A percentile compares a stretch with the other conserved stretches of the same genome.
These are phyloP conservation scores for Periplaneta americana DNA, from an alignment of 1,140 invertebrate species.

Conservation along the genomic window DNA sequence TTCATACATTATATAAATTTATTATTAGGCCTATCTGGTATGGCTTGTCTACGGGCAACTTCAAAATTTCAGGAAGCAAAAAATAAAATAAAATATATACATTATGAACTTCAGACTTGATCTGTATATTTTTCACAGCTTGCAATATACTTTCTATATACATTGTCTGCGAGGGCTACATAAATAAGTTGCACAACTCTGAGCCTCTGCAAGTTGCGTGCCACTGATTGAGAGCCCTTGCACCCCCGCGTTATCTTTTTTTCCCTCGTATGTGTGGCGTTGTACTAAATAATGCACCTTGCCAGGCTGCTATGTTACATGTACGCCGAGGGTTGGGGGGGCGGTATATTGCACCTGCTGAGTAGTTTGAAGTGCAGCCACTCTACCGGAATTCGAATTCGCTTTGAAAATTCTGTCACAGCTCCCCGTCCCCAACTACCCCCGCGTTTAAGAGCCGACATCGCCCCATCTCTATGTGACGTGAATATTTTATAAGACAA, in stretches of 20 bases:
- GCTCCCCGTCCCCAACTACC: neutral
- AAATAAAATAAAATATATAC: too few relatives aligned
- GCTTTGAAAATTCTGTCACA: neutral
- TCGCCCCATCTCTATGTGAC: neutral
- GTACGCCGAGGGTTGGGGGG: neutral
- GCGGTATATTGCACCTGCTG: neutral
- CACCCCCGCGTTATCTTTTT: neutral
- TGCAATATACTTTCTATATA: too few relatives aligned
- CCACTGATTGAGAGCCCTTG: neutral
- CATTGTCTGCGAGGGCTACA: too few relatives aligned
- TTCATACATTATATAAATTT: too few relatives aligned
- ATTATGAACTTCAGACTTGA: too few relatives aligned
- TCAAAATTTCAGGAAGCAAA: too few relatives aligned
- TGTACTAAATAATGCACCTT: neutral
- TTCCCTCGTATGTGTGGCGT: neutral
- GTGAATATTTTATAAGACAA: neutral
- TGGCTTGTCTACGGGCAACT: too few relatives aligned
- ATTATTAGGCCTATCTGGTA: too few relatives aligned
- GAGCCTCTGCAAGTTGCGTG: neutral
- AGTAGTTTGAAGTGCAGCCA: neutral
- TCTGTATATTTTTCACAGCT: too few relatives aligned
- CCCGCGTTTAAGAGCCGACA: neutral
- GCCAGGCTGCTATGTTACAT: neutral
- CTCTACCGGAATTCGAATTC: neutral
- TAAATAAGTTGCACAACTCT: too few relatives aligned